A percentile compares a stretch with the other conserved stretches of the same genome.
Evolutionary conservation across 2,797 vertebrate species (phyloP).

Genomic region (Mareca strepera): DNA sequence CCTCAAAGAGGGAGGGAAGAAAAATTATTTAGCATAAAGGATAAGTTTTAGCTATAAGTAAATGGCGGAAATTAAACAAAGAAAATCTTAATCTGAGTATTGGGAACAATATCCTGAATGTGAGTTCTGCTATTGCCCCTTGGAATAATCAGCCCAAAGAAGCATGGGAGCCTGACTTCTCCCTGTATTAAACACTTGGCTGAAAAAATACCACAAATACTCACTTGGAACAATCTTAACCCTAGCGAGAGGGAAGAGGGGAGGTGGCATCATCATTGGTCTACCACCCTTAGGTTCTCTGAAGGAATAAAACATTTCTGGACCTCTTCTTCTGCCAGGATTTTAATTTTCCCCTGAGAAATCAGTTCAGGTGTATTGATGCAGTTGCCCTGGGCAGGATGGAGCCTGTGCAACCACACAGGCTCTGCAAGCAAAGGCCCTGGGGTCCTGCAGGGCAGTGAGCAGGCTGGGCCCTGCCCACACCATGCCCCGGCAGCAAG

Average conservation of each 20-base stretch:
- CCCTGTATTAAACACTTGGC: not conserved
- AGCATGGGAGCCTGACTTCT: not conserved
- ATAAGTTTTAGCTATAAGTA: constrained; percentile 16
- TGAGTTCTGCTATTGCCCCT: not conserved
- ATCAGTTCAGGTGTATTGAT: not conserved
- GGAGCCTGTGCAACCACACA: not conserved
- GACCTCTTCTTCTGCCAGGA: not conserved
- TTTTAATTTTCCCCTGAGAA: not conserved
- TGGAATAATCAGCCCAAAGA: constrained; percentile 4
- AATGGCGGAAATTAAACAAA: constrained; percentile 17
- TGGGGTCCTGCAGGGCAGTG: not conserved
- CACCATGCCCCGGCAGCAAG: not conserved
- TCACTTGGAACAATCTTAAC: not conserved
- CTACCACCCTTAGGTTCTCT: not conserved
- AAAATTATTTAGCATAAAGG: constrained; percentile 30
- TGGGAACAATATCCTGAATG: constrained; percentile 4
- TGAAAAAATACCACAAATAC: not conserved
- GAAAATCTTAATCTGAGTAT: constrained; percentile 38
- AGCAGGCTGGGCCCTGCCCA: accelerated
- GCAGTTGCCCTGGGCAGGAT: not conserved
- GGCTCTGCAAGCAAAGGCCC: not conserved
- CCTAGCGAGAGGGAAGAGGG: not conserved
- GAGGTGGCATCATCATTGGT: not conserved
- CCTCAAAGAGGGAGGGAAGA: not conserved
- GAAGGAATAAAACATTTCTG: not conserved